Percentiles rank a stretch among this genome's conserved stretches.
Evolutionary conservation across 2,888 invertebrate species (phyloP).

Genomic region (Rotaria magnacalcarata): DNA sequence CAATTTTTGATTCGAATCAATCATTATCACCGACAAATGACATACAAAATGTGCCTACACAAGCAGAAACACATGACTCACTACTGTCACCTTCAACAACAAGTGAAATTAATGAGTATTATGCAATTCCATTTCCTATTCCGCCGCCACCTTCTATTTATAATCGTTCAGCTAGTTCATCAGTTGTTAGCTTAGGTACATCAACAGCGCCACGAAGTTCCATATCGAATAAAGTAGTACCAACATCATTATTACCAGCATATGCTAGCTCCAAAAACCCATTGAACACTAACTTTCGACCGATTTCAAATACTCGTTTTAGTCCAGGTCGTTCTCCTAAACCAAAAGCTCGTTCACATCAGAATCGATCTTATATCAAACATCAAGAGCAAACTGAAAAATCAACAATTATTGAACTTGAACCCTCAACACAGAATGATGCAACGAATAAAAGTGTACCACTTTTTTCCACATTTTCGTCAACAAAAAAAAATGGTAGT

Average conservation of each 20-base stretch:
- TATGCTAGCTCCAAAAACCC: not conserved
- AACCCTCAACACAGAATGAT: not conserved
- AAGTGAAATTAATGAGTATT: not conserved
- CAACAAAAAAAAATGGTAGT: not conserved
- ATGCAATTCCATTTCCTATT: not conserved
- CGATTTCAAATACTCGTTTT: not conserved
- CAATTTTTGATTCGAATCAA: not conserved
- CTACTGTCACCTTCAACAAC: not conserved
- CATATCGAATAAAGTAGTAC: not conserved
- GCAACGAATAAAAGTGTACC: not conserved
- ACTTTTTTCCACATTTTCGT: not conserved
- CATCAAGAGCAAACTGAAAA: not conserved
- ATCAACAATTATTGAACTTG: conserved; percentile 20
- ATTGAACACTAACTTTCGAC: not conserved
- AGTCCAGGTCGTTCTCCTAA: conserved; percentile 21
- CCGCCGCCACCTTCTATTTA: not conserved
- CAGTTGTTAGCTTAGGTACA: not conserved
- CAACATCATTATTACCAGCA: not conserved
- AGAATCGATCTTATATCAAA: not conserved
- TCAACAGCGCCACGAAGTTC: not conserved
- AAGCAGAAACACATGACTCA: not conserved
- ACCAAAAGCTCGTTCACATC: not conserved
- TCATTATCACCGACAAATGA: not conserved
- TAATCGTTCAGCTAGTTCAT: not conserved
- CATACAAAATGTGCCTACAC: not conserved